phyloP scores from a whole-genome alignment of 2,888 invertebrate species.

The Magallana nippona region DNA sequence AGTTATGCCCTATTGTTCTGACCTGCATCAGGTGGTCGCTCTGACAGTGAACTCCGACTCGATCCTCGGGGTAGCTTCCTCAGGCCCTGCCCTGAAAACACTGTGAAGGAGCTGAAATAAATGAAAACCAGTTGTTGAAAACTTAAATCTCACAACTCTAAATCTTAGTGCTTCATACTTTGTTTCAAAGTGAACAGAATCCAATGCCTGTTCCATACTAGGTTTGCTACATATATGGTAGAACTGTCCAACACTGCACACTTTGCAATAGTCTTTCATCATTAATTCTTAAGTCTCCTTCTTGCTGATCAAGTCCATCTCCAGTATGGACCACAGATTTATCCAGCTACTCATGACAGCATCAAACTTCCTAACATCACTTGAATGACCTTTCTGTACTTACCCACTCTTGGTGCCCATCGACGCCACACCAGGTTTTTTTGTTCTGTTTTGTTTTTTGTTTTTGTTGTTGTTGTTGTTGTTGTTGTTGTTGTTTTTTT shows the following conservation, averaged over 20 bases:
- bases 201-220: too few species aligned
- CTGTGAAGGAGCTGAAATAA: slow-evolving; percentile 41
- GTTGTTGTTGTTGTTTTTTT: too few species aligned
- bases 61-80: not conserved
- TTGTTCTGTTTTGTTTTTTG: too few species aligned
- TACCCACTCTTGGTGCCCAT: slow-evolving; percentile 42
- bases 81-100: slow-evolving; percentile 38
- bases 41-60: slow-evolving; percentile 49
- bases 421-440: slow-evolving; percentile 42
- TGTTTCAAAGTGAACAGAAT: too few species aligned
- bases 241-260: too few species aligned
- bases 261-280: too few species aligned
- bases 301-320: too few species aligned
- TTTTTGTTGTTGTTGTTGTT: too few species aligned
- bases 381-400: too few species aligned
- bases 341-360: not conserved
- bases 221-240: too few species aligned
- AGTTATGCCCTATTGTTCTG: not conserved
- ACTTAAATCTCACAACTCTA: not conserved
- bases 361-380: not conserved
- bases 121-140: not conserved
- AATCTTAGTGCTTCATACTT: too few species aligned
- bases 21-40: slow-evolving; percentile 60
- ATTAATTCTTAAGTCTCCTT: too few species aligned
- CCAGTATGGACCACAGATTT: not conserved